These are phyloP conservation scores for Hirtodrosophila duncani DNA, from an alignment of 2,888 invertebrate species.

Conservation along the genomic window DNA sequence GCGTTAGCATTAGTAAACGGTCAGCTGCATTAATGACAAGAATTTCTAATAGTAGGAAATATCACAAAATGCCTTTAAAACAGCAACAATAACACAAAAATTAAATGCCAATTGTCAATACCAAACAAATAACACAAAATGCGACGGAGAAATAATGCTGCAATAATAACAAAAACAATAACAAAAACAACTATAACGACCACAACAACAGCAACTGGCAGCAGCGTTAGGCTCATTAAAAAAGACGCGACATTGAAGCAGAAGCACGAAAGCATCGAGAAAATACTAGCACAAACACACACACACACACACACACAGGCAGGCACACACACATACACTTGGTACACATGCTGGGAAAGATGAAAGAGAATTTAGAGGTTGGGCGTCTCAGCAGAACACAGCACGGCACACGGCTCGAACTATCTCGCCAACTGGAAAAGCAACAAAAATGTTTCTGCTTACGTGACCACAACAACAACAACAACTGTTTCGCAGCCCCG, in stretches of 20 bases:
- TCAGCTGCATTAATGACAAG: conserved; percentile 49
- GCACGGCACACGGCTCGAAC: not conserved
- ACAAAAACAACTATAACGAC: conserved; percentile 24
- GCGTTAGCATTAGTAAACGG: conserved; percentile 28
- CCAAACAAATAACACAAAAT: conserved; percentile 19
- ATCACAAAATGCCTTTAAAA: conserved; percentile 42
- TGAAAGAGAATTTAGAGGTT: not conserved
- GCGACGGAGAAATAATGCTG: too few relatives aligned
- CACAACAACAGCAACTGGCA: conserved; percentile 20
- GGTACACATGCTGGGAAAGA: conserved; percentile 4
- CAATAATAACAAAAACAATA: conserved; percentile 10
- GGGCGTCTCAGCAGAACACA: too few relatives aligned
- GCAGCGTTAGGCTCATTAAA: conserved; percentile 56
- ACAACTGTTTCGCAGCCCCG: conserved; percentile 3
- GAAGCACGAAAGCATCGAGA: conserved; percentile 42
- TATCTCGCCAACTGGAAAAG: conserved; percentile 2
- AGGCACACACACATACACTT: too few relatives aligned
- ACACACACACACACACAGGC: too few relatives aligned
- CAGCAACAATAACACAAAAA: conserved; percentile 10
- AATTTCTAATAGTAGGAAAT: conserved; percentile 51
- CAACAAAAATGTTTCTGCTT: conserved; percentile 54
- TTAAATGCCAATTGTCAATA: too few relatives aligned
- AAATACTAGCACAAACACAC: too few relatives aligned
- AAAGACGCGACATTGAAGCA: conserved; percentile 52
- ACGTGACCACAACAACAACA: conserved; percentile 48